Percentiles rank a stretch among this genome's conserved stretches.
Conservation (phyloP, 1,140 invertebrate species). For the Theocolax elegans region DNA sequence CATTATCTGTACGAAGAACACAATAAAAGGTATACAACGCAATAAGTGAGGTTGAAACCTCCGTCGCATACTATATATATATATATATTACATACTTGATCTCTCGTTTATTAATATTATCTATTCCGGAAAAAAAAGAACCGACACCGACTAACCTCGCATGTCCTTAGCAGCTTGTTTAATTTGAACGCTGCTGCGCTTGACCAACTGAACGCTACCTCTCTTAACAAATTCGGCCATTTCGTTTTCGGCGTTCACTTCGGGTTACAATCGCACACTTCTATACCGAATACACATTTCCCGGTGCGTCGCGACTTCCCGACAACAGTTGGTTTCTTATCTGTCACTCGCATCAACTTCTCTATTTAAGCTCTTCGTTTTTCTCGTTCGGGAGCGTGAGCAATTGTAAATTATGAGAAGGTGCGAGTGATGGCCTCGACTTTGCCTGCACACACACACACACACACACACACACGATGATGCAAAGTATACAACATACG, state of each 20-base stretch:
- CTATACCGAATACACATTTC: slow-evolving; percentile 1
- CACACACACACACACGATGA: slow-evolving; percentile 41
- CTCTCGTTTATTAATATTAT: no score
- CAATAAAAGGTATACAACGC: no score
- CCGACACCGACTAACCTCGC: slow-evolving; percentile 64
- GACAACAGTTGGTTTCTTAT: slow-evolving; percentile 33
- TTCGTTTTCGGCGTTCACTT: slow-evolving; percentile 43
- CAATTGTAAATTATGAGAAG: slow-evolving; percentile 35
- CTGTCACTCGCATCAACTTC: slow-evolving; percentile 33
- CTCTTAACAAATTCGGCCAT: slow-evolving; percentile 62
- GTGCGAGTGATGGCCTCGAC: slow-evolving; percentile 37
- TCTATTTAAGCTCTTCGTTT: slow-evolving; percentile 40
- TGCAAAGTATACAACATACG: slow-evolving; percentile 41
- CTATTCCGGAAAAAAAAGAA: no score
- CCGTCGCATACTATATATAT: no score
- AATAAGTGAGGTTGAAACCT: no score
- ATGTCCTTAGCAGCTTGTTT: slow-evolving; percentile 68
- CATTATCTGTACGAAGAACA: no score
- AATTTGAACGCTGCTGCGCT: slow-evolving; percentile 67
- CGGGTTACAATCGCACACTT: no score
- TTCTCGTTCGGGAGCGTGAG: neutral
- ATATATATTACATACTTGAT: no score
- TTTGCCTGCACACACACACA: slow-evolving; percentile 61
- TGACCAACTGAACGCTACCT: slow-evolving; percentile 61
- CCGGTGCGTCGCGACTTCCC: neutral